A percentile compares a stretch with the other conserved stretches of the same genome.
phyloP scores from a whole-genome alignment of 1,140 invertebrate genomes.

The Chlorops oryzae region DNA sequence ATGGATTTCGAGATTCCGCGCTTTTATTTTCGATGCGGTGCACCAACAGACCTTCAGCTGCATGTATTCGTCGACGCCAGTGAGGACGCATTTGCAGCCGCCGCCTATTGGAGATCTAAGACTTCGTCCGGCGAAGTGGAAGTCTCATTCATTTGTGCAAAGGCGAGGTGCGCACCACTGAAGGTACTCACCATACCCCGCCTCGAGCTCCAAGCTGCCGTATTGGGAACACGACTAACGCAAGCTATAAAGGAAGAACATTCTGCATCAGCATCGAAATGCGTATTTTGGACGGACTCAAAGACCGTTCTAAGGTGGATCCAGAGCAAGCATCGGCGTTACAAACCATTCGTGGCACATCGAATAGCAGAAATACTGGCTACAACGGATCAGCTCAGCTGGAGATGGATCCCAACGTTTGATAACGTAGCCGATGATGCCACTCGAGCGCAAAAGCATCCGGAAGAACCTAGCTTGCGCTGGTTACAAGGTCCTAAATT shows the following conservation, averaged over 20 bases:
- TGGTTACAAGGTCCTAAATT: constrained; percentile 24
- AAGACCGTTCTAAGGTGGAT: constrained; percentile 36
- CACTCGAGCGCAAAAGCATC: constrained; percentile 9
- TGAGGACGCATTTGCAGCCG: constrained; percentile 28
- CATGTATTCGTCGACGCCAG: constrained; percentile 30
- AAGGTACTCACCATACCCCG: constrained; percentile 25
- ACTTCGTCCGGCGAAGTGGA: constrained; percentile 5
- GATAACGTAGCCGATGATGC: constrained; percentile 30
- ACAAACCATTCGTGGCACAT: constrained; percentile 45
- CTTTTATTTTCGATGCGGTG: not conserved
- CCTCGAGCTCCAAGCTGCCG: constrained; percentile 28
- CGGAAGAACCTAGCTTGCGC: not conserved
- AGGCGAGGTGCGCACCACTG: constrained; percentile 23
- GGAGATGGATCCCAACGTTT: constrained; percentile 23
- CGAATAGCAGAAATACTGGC: constrained; percentile 41
- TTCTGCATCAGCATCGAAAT: constrained; percentile 4
- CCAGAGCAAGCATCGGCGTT: constrained; percentile 15
- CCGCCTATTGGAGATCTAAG: too few species aligned
- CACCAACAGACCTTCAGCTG: constrained; percentile 10
- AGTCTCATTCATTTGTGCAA: constrained; percentile 20
- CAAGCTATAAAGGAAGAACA: not conserved
- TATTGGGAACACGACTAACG: constrained; percentile 21
- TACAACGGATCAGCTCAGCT: constrained; percentile 15
- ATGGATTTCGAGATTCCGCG: constrained; percentile 1
- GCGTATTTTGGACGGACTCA: constrained; percentile 39